Evolutionary conservation across 2,888 invertebrate species (phyloP).

Genomic region (Trichopria drosophilae): DNA sequence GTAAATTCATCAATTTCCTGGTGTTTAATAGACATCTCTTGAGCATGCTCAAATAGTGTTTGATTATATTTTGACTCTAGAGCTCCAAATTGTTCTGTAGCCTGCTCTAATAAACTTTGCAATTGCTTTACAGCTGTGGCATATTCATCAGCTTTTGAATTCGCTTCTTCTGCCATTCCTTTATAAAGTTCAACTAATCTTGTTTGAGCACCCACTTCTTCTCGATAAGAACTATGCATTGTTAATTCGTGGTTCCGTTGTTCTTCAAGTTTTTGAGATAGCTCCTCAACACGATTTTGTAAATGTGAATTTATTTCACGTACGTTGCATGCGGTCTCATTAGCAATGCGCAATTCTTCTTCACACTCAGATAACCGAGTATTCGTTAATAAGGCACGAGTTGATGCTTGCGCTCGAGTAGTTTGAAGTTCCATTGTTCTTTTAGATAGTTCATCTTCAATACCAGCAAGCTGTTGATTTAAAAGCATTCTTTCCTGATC

Average conservation of each 20-base stretch:
- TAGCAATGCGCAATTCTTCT: constrained; percentile 76
- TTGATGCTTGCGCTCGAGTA: constrained; percentile 73
- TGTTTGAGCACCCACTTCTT: constrained; percentile 83
- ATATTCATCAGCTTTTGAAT: constrained; percentile 76
- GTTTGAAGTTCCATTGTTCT: constrained; percentile 78
- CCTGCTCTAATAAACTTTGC: constrained; percentile 73
- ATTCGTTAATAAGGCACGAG: constrained; percentile 70
- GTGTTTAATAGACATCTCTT: constrained; percentile 70
- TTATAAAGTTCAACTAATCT: constrained; percentile 84
- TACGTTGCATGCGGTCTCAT: constrained; percentile 69
- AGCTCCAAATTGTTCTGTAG: constrained; percentile 79
- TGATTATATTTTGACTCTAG: constrained; percentile 75
- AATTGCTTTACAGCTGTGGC: constrained; percentile 77
- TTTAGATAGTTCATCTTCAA: constrained; percentile 78
- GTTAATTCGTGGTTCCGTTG: constrained; percentile 52
- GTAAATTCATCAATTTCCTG: constrained; percentile 72
- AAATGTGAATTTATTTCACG: constrained; percentile 73
- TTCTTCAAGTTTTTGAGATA: constrained; percentile 64
- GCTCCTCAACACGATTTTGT: constrained; percentile 73
- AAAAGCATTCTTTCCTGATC: constrained; percentile 79
- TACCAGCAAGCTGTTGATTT: constrained; percentile 75
- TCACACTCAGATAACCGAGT: constrained; percentile 76
- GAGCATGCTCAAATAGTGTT: constrained; percentile 67
- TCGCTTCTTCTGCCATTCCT: constrained; percentile 76
- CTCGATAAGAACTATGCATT: constrained; percentile 67